Conservation (phyloP, 2,797 vertebrate genomes). For the Masticophis lateralis region DNA sequence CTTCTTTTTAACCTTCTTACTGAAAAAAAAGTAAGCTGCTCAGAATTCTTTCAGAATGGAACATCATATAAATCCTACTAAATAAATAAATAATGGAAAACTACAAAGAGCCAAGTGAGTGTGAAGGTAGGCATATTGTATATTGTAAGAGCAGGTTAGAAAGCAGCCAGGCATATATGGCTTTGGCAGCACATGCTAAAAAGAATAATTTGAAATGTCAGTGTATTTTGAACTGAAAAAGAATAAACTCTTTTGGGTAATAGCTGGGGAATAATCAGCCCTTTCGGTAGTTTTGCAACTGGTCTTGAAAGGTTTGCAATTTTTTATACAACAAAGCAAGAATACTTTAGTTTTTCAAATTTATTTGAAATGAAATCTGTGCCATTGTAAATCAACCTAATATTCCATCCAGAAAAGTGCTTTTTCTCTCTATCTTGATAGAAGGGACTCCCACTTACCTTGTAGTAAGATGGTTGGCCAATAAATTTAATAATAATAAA, state of each 20-base stretch:
- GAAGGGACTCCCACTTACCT: background rate
- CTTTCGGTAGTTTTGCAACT: background rate
- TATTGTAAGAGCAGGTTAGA: background rate
- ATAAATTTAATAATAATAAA: background rate
- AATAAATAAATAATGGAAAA: background rate
- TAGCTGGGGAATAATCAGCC: background rate
- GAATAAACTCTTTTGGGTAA: background rate
- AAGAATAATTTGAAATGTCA: background rate
- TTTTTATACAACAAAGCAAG: background rate
- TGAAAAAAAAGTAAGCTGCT: background rate
- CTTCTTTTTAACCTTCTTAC: background rate
- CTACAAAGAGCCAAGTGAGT: constrained; percentile 6
- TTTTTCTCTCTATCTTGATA: background rate
- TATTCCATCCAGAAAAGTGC: background rate
- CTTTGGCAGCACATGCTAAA: background rate
- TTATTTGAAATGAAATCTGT: background rate
- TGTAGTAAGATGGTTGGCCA: background rate
- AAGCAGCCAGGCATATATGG: background rate
- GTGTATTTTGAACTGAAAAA: background rate
- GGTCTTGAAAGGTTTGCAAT: background rate
- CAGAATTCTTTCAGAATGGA: background rate
- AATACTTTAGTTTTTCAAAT: background rate
- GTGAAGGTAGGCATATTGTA: background rate
- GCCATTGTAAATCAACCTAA: background rate
- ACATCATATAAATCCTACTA: background rate